Percentiles rank a stretch among this genome's conserved stretches.
Conservation (phyloP, 2,888 invertebrate genomes). For the Drosophila atripex region DNA sequence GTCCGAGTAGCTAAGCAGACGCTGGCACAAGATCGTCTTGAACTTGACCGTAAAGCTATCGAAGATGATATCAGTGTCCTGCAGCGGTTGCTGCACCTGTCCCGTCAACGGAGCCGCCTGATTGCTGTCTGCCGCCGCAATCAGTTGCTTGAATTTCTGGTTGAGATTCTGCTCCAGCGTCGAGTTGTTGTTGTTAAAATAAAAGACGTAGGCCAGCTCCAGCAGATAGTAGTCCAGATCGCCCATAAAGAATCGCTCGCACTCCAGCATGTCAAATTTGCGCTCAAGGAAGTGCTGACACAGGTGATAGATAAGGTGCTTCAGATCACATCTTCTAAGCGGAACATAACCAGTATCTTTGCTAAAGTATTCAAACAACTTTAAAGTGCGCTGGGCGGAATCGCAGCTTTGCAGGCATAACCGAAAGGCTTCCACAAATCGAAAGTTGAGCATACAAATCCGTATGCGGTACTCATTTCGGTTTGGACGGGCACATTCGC, state of each 20-base stretch:
- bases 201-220: slow-evolving; percentile 83
- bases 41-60: slow-evolving; percentile 83
- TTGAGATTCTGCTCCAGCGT: slow-evolving; percentile 82
- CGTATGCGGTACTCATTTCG: slow-evolving; percentile 83
- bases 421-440: slow-evolving; percentile 83
- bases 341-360: slow-evolving; percentile 84
- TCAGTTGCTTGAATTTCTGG: slow-evolving; percentile 81
- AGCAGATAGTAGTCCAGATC: slow-evolving; percentile 83
- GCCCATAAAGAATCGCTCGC: slow-evolving; percentile 82
- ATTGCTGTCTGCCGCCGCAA: slow-evolving; percentile 67
- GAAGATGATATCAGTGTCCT: slow-evolving; percentile 83
- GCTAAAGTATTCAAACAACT: slow-evolving; percentile 84
- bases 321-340: slow-evolving; percentile 82
- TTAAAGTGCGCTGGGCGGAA: slow-evolving; percentile 78
- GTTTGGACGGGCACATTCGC: slow-evolving; percentile 75
- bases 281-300: slow-evolving; percentile 81
- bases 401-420: slow-evolving; percentile 81
- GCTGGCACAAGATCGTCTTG: slow-evolving; percentile 83
- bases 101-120: slow-evolving; percentile 52
- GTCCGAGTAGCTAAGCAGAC: slow-evolving; percentile 81
- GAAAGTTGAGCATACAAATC: slow-evolving; percentile 83
- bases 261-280: slow-evolving; percentile 81
- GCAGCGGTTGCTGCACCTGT: slow-evolving; percentile 69
- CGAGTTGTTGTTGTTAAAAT: slow-evolving; percentile 83
- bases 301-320: slow-evolving; percentile 83